Evolutionary conservation across 2,113 vertebrate genomes (phyloP), one percentile per base, ranked within the genome.

Genomic region (Speoplatyrhinus poulsoni): DNA sequence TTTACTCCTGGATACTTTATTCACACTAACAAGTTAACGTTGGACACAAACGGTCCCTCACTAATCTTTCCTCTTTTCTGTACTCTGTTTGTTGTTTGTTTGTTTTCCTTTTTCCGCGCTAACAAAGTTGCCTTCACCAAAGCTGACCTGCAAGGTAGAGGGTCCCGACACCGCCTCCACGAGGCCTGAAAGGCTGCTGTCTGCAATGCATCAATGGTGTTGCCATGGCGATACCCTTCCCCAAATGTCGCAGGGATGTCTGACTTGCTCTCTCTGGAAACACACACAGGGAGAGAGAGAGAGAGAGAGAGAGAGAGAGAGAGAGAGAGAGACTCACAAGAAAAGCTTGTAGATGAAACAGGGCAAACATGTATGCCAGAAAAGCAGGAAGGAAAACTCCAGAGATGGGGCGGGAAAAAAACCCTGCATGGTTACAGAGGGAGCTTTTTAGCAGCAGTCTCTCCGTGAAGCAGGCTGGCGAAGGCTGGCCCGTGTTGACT

Each of bases 81-180:
- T n/a, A 47, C 86, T 82, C 73, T 74, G 73, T 75, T 85, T 88
- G 81, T 77, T 89, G n/a, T n/a, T 54, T 83, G 67, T 85, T 86
- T 82, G 57, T 84, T 82, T 61, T 84, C 85, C 91, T 92, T 67
- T 87, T 88, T 93, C 91, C 91, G 83, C 87, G 88, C 93, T 94
- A 95, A 96, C 94, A 96, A 96, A 99, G 96, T 98, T 95, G 94
- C 93, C 88, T 98, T 97, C 94, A 96, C 95, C 95, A 99, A 98
- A 98, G 96, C 96, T 92, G 95, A 98, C 91, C 95, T 98, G 83
- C 94, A 98, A 98, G 96, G 95, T 98, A 97, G 95, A 95, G 92
- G 93, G 93, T 91, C 89, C 70, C 79, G 89, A 91, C 87, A 90
- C 89, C 17, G 72, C 82, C 85, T 87, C 83, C 65, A 50, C 12